Base-by-base conservation (phyloP, 2,113 vertebrate species). In the Archilochus colubris region DNA sequence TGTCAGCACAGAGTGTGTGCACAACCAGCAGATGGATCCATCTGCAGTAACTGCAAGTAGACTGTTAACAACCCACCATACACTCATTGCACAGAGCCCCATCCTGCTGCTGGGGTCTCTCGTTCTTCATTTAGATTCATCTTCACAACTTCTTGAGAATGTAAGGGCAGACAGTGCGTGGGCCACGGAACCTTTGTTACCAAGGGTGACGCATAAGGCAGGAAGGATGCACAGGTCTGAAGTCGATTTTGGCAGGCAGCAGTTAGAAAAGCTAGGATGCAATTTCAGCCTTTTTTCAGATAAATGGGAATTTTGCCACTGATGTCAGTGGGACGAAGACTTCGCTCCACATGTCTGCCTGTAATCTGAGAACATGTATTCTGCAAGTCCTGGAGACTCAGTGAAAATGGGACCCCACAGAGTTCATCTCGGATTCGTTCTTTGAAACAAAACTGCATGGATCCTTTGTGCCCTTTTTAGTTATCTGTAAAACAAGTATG, bases 401-500 rank as follows among this genome's bases (percentile, higher is more conserved):
- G 53, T 64, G 89, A 94, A 94, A 95, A 89, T 1, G 8, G 43
- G 94, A 95, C 87, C 95, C 72, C 95, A 86, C 91, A 80, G 94
- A 82, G 72, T 67, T 95, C 81, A 85, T 88, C 87, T 89, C 20
- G 82, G 54, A 91, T 89, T 92, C 93, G 81, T 14, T 81, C 88
- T 66, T 18, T 74, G 79, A 88, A 94, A 87, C 66, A 82, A 89
- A 95, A 66, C 63, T 51, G 74, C 0, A 3, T 68, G 73, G 53
- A 86, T 77, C 90, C 93, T 96, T 89, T 85, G 85, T 94, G 89
- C 80, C 50, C 76, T 48, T 88, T 94, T 80, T 44, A 91, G 85
- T 72, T 91, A 88, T 90, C 89, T 68, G 91, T 94, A 91, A 95
- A 96, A 96, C 91, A 95, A 94, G 79, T 57, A 91, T 74, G 87